Conservation (phyloP, 2,113 vertebrate genomes). For the Oryzias celebensis region DNA sequence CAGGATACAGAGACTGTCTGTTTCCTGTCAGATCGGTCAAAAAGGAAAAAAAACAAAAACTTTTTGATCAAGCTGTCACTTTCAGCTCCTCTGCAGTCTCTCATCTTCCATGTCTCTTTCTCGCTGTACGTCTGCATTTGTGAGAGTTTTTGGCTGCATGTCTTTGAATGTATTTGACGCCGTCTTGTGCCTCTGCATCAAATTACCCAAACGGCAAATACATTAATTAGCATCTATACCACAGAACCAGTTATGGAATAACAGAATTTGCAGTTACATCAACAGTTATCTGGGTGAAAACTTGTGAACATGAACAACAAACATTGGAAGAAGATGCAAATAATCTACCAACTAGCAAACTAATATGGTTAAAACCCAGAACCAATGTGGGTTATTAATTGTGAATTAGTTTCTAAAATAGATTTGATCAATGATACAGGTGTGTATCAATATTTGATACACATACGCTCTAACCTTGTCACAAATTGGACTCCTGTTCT, state of each 20-base stretch:
- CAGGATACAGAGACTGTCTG: slow-evolving; percentile 63
- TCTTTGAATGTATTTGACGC: slow-evolving; percentile 20
- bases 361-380: not conserved
- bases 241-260: no score
- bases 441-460: no score
- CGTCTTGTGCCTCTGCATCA: slow-evolving; percentile 3
- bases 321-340: not conserved
- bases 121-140: not conserved
- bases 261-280: not conserved
- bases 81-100: slow-evolving; percentile 26
- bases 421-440: no score
- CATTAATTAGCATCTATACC: slow-evolving; percentile 47
- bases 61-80: slow-evolving; percentile 61
- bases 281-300: not conserved
- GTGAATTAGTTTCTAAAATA: no score
- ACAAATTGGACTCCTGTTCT: no score
- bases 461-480: no score
- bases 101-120: slow-evolving; percentile 17
- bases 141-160: slow-evolving; percentile 3
- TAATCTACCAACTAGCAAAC: not conserved
- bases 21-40: slow-evolving; percentile 62
- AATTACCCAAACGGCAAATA: slow-evolving; percentile 51
- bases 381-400: no score
- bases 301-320: not conserved
- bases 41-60: slow-evolving; percentile 53